Conservation (phyloP, 2,113 vertebrate species). For the Myiagra hebetior region DNA sequence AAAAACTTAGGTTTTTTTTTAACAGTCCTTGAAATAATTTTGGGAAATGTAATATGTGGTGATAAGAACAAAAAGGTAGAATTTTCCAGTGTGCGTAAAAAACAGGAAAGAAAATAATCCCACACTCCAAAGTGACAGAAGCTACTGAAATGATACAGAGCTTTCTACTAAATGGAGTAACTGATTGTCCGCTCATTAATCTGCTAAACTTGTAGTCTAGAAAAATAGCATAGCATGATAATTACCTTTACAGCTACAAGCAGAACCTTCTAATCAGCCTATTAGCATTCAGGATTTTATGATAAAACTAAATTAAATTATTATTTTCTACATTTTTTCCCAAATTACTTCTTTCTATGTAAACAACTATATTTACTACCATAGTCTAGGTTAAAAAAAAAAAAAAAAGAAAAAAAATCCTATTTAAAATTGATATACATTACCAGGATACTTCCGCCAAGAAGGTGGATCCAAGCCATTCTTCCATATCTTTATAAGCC, state of each 20-base stretch:
- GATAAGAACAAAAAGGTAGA: not conserved
- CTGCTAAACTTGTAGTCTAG: not conserved
- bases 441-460: constrained; percentile 87
- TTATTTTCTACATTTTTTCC: not conserved
- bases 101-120: not conserved
- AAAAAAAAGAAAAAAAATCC: not conserved
- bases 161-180: not conserved
- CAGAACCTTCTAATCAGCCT: not conserved
- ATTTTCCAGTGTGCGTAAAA: not conserved
- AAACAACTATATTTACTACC: not conserved
- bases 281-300: not conserved
- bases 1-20: not conserved
- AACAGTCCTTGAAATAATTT: not conserved
- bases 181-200: not conserved
- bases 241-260: not conserved
- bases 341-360: not conserved
- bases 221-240: not conserved
- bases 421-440: not conserved
- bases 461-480: constrained; percentile 78
- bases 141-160: not conserved
- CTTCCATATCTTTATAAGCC: constrained; percentile 76
- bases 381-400: not conserved
- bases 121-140: not conserved
- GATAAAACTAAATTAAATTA: not conserved
- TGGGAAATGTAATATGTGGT: not conserved